Percentiles rank a stretch among this genome's conserved stretches.
These are phyloP conservation scores for Coremacera marginata DNA, from an alignment of 2,888 invertebrate species.

Conservation along the genomic window DNA sequence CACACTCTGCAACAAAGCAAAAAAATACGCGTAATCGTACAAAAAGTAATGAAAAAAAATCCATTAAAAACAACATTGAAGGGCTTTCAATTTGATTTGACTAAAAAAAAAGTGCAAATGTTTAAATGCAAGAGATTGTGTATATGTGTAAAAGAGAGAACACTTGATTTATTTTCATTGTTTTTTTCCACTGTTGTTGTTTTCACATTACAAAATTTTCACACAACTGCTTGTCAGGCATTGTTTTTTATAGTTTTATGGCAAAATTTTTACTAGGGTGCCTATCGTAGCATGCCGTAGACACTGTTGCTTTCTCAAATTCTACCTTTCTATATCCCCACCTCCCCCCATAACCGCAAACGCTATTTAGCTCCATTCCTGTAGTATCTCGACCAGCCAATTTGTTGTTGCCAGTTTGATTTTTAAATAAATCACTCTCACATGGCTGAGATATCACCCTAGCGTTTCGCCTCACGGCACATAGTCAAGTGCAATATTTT, in stretches of 20 bases:
- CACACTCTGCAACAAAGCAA: background rate
- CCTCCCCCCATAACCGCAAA: background rate
- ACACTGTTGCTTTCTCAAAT: background rate
- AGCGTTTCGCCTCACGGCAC: background rate
- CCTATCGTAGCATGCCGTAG: background rate
- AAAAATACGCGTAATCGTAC: background rate
- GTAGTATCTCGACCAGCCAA: too few relatives aligned
- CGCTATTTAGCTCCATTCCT: background rate
- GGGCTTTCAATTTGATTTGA: background rate
- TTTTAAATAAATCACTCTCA: background rate
- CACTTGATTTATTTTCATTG: background rate
- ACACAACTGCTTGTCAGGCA: background rate
- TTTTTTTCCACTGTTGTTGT: background rate
- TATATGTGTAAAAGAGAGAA: background rate
- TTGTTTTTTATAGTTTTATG: background rate
- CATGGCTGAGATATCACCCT: background rate
- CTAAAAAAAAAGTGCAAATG: background rate
- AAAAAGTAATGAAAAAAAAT: background rate
- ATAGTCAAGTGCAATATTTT: conserved; percentile 7
- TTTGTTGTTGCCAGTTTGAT: background rate
- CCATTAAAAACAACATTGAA: background rate
- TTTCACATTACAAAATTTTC: background rate
- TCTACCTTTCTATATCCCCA: too few relatives aligned
- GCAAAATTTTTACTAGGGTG: background rate
- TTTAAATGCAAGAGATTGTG: background rate